Conservation (phyloP, 2,113 vertebrate genomes). For the Tichodroma muraria region DNA sequence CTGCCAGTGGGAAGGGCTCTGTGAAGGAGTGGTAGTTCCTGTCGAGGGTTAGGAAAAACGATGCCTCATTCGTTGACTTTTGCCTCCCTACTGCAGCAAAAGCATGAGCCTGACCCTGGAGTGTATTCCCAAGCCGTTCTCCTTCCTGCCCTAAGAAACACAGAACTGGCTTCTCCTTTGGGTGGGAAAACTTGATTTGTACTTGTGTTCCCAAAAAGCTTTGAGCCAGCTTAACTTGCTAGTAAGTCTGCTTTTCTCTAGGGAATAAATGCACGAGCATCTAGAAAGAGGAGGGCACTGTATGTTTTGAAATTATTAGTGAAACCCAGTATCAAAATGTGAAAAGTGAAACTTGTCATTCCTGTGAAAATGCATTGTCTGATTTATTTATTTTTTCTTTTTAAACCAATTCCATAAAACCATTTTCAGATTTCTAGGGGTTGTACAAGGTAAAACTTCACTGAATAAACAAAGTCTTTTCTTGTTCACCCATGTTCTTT, state of each 20-base stretch:
- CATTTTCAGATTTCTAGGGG: not conserved
- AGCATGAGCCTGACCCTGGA: not conserved
- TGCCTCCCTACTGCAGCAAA: not conserved
- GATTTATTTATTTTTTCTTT: not conserved
- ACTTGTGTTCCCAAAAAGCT: not conserved
- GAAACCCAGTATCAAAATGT: not conserved
- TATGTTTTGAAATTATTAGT: not conserved
- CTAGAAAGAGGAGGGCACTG: not conserved
- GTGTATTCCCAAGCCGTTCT: not conserved
- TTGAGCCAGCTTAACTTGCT: not conserved
- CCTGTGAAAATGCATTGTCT: not conserved
- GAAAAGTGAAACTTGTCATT: not conserved
- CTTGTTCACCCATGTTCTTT: not conserved
- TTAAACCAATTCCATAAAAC: not conserved
- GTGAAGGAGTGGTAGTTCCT: not conserved
- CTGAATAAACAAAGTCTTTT: not conserved
- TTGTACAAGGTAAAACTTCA: not conserved
- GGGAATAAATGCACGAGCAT: not conserved
- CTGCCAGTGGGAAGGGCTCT: not conserved
- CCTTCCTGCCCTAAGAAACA: not conserved
- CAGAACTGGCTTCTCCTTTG: not conserved
- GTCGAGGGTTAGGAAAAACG: not conserved
- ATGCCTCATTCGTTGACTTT: not conserved
- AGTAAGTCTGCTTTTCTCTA: not conserved
- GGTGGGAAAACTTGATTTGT: not conserved